Evolutionary conservation across 1,140 invertebrate species (phyloP).

Genomic region (Stenopsyche tienmushanensis): DNA sequence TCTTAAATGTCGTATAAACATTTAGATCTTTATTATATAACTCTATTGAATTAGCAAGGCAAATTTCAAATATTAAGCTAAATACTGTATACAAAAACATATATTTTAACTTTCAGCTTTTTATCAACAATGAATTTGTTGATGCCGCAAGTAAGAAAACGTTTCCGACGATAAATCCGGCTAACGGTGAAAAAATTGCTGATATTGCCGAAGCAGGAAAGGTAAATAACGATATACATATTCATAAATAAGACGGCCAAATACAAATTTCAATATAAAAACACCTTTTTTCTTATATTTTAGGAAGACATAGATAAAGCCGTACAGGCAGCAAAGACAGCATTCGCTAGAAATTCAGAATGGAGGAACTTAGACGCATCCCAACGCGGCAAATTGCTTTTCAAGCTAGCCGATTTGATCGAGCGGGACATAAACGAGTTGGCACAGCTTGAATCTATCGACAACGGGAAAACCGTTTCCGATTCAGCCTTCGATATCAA

Average conservation of each 20-base stretch:
- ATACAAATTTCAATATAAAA: not conserved
- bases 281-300: conserved; percentile 2
- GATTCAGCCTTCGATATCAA: conserved; percentile 68
- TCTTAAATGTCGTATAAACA: too few species aligned
- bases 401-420: conserved; percentile 76
- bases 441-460: conserved; percentile 75
- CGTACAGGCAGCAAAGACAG: conserved; percentile 75
- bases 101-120: conserved; percentile 65
- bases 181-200: conserved; percentile 73
- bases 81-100: too few species aligned
- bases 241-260: too few species aligned
- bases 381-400: conserved; percentile 68
- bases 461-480: conserved; percentile 85
- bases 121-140: conserved; percentile 93
- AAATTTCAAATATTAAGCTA: too few species aligned
- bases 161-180: conserved; percentile 77
- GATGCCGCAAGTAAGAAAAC: conserved; percentile 72
- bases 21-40: too few species aligned
- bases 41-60: too few species aligned
- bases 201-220: conserved; percentile 81
- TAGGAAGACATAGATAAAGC: conserved; percentile 77
- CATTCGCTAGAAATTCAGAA: conserved; percentile 69
- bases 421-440: conserved; percentile 71
- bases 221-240: conserved; percentile 50
- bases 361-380: conserved; percentile 90